Conservation (phyloP, 2,113 vertebrate species). For the Cynocephalus volans region DNA sequence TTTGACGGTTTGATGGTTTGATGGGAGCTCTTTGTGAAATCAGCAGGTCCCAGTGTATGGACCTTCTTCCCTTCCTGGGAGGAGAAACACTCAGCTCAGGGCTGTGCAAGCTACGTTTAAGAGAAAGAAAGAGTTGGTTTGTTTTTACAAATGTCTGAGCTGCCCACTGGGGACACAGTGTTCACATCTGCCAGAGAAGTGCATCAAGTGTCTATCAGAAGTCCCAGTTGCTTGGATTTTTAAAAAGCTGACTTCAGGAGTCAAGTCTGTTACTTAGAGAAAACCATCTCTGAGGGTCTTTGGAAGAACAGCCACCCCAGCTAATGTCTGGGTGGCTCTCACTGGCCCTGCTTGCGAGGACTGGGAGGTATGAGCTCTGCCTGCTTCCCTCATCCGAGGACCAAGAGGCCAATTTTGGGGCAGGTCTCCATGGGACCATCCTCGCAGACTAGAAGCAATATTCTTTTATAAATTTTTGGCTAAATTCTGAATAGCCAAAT, state of each 20-base stretch:
- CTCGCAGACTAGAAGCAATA: not conserved
- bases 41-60: not conserved
- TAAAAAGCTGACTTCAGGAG: not conserved
- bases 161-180: accelerated
- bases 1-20: too few relatives aligned
- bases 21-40: too few relatives aligned
- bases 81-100: not conserved
- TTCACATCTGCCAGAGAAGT: not conserved
- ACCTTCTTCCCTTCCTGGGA: not conserved
- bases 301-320: not conserved
- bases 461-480: not conserved
- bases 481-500: too few relatives aligned
- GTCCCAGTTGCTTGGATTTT: not conserved
- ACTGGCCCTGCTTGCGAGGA: not conserved
- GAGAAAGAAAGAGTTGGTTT: not conserved
- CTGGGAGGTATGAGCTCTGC: too few relatives aligned
- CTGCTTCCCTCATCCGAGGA: too few relatives aligned
- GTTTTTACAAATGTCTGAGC: not conserved
- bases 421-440: not conserved
- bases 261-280: not conserved
- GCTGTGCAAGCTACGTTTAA: not conserved
- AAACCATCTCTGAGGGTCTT: not conserved
- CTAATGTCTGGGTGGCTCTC: not conserved
- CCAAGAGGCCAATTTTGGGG: too few relatives aligned
- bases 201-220: not conserved